phyloP scores from a whole-genome alignment of 2,888 invertebrate genomes.

The Hemaris fuciformis region DNA sequence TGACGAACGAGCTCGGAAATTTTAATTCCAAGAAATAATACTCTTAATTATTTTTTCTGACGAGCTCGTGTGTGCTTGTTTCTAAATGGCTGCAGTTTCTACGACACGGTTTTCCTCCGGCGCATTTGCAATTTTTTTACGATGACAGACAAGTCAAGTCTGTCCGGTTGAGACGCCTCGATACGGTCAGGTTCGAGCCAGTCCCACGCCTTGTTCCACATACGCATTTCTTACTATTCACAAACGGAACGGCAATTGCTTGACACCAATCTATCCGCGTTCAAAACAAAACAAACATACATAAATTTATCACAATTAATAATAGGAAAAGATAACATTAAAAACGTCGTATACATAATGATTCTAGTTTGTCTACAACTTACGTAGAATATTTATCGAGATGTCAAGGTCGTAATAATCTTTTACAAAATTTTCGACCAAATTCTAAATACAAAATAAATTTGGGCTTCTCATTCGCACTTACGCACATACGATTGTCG shows the following conservation, averaged over 20 bases:
- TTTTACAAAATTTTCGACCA: constrained; percentile 22
- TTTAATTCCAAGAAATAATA: background rate
- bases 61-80: constrained; percentile 30
- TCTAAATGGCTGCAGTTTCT: constrained; percentile 47
- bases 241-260: constrained; percentile 46
- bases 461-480: constrained; percentile 78
- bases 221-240: constrained; percentile 55
- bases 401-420: background rate
- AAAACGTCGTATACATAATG: background rate
- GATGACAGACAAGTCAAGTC: constrained; percentile 60
- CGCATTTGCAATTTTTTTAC: constrained; percentile 52
- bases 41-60: background rate
- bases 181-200: constrained; percentile 74
- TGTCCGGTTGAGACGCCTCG: constrained; percentile 77
- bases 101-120: constrained; percentile 53
- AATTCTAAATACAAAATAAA: constrained; percentile 64
- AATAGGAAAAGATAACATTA: background rate
- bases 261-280: constrained; percentile 27
- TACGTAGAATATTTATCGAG: background rate
- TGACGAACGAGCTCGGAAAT: background rate
- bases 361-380: background rate
- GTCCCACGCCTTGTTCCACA: constrained; percentile 72
- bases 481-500: constrained; percentile 70
- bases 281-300: constrained; percentile 22
- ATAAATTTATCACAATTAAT: constrained; percentile 38